phyloP scores from a whole-genome alignment of 2,888 invertebrate genomes.

The Oscheius sp. region DNA sequence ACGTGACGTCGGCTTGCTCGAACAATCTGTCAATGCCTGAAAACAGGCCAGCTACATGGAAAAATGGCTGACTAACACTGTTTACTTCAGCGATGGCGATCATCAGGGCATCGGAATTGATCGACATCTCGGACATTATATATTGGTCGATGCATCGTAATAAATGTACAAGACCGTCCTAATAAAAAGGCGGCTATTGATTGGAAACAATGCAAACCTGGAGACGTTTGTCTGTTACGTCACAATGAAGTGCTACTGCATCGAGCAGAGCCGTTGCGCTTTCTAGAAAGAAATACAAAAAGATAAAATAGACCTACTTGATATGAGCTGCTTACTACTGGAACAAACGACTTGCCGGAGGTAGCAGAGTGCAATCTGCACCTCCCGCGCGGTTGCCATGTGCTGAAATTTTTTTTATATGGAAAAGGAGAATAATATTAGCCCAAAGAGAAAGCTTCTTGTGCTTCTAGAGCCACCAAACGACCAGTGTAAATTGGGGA shows the following conservation, averaged over 20 bases:
- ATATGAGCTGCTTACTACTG: constrained; percentile 13
- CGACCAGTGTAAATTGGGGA: constrained; percentile 16
- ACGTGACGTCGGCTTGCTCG: constrained; percentile 5
- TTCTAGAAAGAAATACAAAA: constrained; percentile 22
- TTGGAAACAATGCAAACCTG: constrained; percentile 1
- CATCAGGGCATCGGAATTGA: constrained; percentile 24
- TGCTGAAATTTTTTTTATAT: constrained; percentile 16
- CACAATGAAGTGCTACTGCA: constrained; percentile 42
- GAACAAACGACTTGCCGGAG: constrained; percentile 31
- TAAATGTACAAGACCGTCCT: constrained; percentile 22
- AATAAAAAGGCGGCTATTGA: background rate
- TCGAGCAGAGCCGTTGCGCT: constrained; percentile 46
- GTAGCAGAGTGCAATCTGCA: constrained; percentile 31
- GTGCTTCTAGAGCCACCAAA: constrained; percentile 22
- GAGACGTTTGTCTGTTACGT: constrained; percentile 32
- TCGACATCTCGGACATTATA: background rate
- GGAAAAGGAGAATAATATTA: background rate
- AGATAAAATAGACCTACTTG: constrained; percentile 3
- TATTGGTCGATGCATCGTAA: constrained; percentile 27
- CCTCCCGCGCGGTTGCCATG: constrained; percentile 25
- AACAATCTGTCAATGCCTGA: constrained; percentile 25
- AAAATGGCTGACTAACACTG: constrained; percentile 13
- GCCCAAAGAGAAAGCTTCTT: background rate
- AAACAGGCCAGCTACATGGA: background rate
- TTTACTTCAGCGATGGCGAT: constrained; percentile 25